Conservation (phyloP, 2,113 vertebrate genomes). For the Bos indicus region DNA sequence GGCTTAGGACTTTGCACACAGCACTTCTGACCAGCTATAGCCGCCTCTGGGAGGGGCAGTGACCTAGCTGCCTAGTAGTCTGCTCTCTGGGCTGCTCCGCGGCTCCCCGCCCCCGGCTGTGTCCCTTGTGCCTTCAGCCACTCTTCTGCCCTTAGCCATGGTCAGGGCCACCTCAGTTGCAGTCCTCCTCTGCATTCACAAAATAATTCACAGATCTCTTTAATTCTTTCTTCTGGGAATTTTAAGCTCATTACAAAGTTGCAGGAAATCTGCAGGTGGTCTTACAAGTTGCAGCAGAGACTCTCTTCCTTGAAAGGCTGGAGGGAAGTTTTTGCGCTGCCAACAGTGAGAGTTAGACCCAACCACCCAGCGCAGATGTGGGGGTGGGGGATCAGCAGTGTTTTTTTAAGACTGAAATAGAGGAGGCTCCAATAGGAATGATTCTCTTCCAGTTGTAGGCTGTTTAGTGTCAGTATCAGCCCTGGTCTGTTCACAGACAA, state of each 20-base stretch:
- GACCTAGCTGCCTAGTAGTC: neutral
- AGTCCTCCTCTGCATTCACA: neutral
- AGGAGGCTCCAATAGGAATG: neutral
- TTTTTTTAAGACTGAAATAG: neutral
- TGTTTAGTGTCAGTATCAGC: neutral
- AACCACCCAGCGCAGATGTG: neutral
- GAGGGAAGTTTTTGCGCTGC: neutral
- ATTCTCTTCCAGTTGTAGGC: neutral
- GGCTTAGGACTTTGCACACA: neutral
- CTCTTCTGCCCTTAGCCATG: neutral
- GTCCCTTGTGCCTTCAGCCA: neutral
- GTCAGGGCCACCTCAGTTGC: neutral
- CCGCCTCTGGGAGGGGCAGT: neutral
- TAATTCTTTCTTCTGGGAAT: neutral
- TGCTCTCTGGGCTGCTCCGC: neutral
- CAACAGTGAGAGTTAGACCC: neutral
- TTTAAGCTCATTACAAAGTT: neutral
- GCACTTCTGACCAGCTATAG: fast-evolving
- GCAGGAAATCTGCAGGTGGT: neutral
- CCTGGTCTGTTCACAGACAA: neutral
- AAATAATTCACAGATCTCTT: neutral
- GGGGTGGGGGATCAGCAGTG: neutral
- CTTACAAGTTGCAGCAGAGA: neutral
- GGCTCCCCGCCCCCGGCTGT: neutral
- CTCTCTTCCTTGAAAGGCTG: neutral